phyloP scores from a whole-genome alignment of 2,113 vertebrate species.

The Malaclemys terrapin region DNA sequence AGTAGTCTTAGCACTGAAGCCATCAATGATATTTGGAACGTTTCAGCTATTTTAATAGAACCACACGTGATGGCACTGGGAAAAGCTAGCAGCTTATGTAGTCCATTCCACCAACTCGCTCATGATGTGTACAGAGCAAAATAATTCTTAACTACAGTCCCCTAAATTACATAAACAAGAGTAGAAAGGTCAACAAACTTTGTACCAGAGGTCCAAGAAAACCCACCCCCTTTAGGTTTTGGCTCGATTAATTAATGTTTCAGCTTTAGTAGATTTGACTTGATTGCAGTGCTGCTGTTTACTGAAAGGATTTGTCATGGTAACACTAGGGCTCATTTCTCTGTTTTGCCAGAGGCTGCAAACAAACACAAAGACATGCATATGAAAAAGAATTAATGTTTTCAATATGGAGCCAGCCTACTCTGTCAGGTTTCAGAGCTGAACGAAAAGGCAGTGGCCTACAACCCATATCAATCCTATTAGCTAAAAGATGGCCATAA shows the following conservation, averaged over 20 bases:
- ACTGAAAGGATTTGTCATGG: neutral
- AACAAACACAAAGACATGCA: slow-evolving; percentile 42
- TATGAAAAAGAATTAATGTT: slow-evolving; percentile 27
- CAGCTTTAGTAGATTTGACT: neutral
- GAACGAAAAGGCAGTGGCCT: slow-evolving; percentile 9
- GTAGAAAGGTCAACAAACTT: neutral
- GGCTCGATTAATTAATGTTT: neutral
- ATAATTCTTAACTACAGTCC: neutral
- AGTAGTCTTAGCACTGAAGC: neutral
- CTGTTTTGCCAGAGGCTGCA: neutral
- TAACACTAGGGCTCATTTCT: neutral
- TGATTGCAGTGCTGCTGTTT: neutral
- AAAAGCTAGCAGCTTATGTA: slow-evolving; percentile 61
- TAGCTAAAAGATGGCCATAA: neutral
- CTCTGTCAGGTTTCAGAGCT: slow-evolving; percentile 10
- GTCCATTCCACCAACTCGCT: slow-evolving; percentile 23
- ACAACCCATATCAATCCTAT: slow-evolving; percentile 44
- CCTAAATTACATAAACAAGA: neutral
- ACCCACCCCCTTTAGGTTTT: neutral
- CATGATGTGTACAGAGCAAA: neutral
- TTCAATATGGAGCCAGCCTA: neutral
- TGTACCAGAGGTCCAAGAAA: neutral
- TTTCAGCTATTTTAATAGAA: slow-evolving; percentile 67
- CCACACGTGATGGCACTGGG: slow-evolving; percentile 56
- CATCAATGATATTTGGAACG: neutral